Evolutionary conservation across 2,888 invertebrate species (phyloP).

Genomic region (Temnothorax rugatulus): DNA sequence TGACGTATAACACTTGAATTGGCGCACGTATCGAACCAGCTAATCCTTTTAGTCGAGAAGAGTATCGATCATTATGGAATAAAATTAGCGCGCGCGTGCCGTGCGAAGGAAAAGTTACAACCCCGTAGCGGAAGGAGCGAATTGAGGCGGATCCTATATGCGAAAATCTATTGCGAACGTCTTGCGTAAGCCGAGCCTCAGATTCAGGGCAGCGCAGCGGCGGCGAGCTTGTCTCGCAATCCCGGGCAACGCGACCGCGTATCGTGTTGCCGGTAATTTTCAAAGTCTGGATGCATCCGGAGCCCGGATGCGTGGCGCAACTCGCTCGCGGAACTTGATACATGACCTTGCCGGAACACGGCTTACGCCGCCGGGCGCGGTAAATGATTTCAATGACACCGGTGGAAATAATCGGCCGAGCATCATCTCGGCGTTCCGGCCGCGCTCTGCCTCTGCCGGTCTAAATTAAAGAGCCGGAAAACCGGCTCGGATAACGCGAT

Average conservation of each 20-base stretch:
- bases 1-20: background rate
- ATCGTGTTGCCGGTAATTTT: conserved; percentile 75
- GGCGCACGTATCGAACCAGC: background rate
- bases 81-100: background rate
- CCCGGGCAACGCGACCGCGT: conserved; percentile 66
- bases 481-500: conserved; percentile 58
- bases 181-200: conserved; percentile 28
- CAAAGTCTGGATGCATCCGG: conserved; percentile 74
- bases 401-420: conserved; percentile 73
- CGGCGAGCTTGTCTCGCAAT: conserved; percentile 51
- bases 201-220: conserved; percentile 53
- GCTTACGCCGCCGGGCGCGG: conserved; percentile 63
- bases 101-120: background rate
- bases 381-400: conserved; percentile 78
- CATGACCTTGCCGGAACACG: conserved; percentile 81
- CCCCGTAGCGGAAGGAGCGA: background rate
- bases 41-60: background rate
- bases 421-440: conserved; percentile 57
- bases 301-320: conserved; percentile 79
- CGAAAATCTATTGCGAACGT: background rate
- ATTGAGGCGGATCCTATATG: background rate
- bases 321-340: conserved; percentile 83
- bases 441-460: conserved; percentile 35
- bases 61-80: conserved; percentile 11
- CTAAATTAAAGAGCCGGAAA: conserved; percentile 72